Evolutionary conservation across 2,113 vertebrate genomes (phyloP).

Genomic region (Axis porcinus): DNA sequence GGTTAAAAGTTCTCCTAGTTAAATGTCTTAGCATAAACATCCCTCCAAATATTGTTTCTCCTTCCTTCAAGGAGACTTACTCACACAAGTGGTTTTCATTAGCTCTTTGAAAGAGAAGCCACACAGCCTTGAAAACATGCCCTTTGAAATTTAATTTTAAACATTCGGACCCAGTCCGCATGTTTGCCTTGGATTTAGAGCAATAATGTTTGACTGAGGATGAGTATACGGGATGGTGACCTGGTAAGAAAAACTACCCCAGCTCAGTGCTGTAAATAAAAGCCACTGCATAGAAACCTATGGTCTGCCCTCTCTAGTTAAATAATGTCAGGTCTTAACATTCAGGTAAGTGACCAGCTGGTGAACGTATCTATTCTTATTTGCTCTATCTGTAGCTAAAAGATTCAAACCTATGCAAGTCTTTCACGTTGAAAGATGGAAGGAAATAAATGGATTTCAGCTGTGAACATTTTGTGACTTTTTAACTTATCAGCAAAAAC

Average conservation of each 20-base stretch:
- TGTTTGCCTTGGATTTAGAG: background rate
- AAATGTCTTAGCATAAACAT: background rate
- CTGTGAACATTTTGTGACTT: background rate
- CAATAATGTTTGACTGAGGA: background rate
- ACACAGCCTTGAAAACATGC: background rate
- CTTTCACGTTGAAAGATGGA: background rate
- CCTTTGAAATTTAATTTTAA: background rate
- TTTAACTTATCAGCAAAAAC: background rate
- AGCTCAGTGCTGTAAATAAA: background rate
- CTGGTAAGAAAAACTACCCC: background rate
- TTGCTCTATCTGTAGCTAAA: background rate
- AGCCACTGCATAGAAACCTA: accelerated
- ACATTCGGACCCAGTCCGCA: background rate
- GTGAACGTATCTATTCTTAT: background rate
- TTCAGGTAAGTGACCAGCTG: background rate
- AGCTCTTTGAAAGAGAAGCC: background rate
- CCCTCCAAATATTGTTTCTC: too few species aligned
- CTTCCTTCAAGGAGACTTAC: background rate
- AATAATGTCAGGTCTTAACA: background rate
- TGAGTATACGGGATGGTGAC: background rate
- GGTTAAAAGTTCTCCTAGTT: background rate
- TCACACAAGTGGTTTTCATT: background rate
- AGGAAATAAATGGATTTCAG: background rate
- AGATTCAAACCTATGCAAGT: background rate
- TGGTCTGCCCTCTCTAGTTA: background rate